A percentile compares a stretch with the other conserved stretches of the same genome.
phyloP scores from a whole-genome alignment of 2,888 invertebrate species.

The Eupithecia vulgata region DNA sequence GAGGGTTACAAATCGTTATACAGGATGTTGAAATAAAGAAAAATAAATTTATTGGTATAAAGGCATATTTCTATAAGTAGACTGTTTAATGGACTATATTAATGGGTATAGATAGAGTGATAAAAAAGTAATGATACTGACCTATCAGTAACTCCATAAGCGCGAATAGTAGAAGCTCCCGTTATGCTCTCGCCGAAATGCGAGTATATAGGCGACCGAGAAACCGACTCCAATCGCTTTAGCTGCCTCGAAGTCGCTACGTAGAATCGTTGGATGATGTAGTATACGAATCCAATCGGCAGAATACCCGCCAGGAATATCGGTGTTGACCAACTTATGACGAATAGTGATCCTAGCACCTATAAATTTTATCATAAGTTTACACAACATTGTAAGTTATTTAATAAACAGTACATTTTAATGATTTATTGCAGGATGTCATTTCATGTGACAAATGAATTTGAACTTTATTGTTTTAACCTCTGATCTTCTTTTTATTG shows the following conservation, averaged over 20 bases:
- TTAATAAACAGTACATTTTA: not conserved
- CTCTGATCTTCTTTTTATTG: not conserved
- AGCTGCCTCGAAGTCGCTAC: constrained; percentile 96
- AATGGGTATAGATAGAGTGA: too few species aligned
- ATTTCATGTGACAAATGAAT: not conserved
- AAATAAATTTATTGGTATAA: too few species aligned
- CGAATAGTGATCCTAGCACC: constrained; percentile 93
- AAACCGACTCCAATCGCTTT: constrained; percentile 96
- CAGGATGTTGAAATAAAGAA: not conserved
- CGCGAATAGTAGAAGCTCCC: constrained; percentile 93
- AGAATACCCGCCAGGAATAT: constrained; percentile 90
- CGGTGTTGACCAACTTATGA: constrained; percentile 94
- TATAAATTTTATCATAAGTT: constrained; percentile 58
- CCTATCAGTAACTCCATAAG: constrained; percentile 90
- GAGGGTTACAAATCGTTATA: not conserved
- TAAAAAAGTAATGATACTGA: constrained; percentile 47
- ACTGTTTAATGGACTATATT: too few species aligned
- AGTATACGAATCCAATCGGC: constrained; percentile 92
- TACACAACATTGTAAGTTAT: not conserved
- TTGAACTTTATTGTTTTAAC: not conserved
- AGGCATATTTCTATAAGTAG: too few species aligned
- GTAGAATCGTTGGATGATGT: constrained; percentile 96
- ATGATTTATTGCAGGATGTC: constrained; percentile 1
- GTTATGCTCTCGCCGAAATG: constrained; percentile 98
- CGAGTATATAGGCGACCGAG: constrained; percentile 97